Percentiles rank a stretch among this genome's conserved stretches.
Conservation (phyloP, 64 coral and sea anemone genomes). For the Cladopsammia gracilis region DNA sequence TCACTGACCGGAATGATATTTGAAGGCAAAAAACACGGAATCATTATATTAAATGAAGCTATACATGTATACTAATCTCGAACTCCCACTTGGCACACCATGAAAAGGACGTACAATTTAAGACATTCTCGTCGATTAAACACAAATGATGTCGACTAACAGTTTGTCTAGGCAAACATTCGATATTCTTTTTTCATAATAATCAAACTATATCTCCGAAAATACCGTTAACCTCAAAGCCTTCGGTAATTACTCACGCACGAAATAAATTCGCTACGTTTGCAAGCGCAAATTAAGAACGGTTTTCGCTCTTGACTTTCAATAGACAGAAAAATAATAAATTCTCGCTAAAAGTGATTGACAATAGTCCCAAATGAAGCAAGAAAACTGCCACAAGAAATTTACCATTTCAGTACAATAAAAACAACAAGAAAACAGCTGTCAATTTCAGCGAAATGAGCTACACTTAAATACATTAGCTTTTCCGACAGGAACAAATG, state of each 20-base stretch:
- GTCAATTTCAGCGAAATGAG: neutral
- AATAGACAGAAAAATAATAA: neutral
- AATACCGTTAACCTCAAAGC: constrained; percentile 5
- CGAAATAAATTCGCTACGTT: neutral
- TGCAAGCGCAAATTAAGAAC: neutral
- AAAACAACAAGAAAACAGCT: constrained; percentile 10
- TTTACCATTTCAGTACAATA: neutral
- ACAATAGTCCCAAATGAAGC: neutral
- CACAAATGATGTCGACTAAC: neutral
- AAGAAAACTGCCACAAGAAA: neutral
- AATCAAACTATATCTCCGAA: neutral
- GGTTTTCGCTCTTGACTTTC: neutral
- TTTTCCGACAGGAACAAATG: neutral
- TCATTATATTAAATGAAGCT: too few species aligned
- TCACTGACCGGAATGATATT: neutral
- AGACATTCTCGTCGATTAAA: neutral
- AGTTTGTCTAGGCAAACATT: neutral
- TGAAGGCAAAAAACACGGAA: neutral
- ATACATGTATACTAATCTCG: too few species aligned
- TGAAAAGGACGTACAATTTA: neutral
- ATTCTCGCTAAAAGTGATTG: neutral
- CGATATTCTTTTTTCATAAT: constrained; percentile 1
- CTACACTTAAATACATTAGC: neutral
- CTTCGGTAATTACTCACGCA: neutral
- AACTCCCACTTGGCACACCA: neutral